phyloP scores from a whole-genome alignment of 1,140 invertebrate species.

The Oncopeltus fasciatus region DNA sequence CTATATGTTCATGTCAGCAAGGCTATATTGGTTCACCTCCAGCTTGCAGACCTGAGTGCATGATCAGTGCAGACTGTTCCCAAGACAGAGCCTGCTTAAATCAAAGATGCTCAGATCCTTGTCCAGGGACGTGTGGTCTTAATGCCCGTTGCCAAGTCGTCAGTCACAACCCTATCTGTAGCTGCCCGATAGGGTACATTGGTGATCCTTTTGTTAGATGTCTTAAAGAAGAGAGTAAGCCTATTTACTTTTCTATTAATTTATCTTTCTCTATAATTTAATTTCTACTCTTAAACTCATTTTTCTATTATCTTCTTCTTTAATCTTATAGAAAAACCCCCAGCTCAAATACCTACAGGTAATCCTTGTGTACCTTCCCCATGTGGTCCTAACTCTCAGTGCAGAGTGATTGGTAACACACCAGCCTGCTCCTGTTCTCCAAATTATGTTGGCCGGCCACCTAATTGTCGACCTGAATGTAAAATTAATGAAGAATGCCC shows the following conservation, averaged over 20 bases:
- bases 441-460: slow-evolving; percentile 61
- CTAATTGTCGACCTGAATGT: slow-evolving; percentile 69
- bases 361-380: slow-evolving; percentile 67
- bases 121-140: slow-evolving; percentile 49
- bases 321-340: slow-evolving; percentile 1
- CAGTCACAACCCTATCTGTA: slow-evolving; percentile 57
- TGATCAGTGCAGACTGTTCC: slow-evolving; percentile 53
- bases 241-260: neutral
- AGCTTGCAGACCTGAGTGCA: slow-evolving; percentile 60
- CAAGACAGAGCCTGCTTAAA: slow-evolving; percentile 50
- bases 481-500: slow-evolving; percentile 67
- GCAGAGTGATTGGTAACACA: slow-evolving; percentile 48
- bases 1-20: slow-evolving; percentile 59
- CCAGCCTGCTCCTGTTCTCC: slow-evolving; percentile 64
- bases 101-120: slow-evolving; percentile 54
- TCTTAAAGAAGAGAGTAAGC: slow-evolving; percentile 38
- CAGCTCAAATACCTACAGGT: slow-evolving; percentile 27
- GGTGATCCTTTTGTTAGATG: slow-evolving; percentile 68
- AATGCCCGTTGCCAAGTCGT: slow-evolving; percentile 57
- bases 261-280: neutral
- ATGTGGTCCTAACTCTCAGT: slow-evolving; percentile 66
- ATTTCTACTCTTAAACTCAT: neutral
- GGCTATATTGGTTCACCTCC: slow-evolving; percentile 56
- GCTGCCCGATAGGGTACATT: slow-evolving; percentile 49
- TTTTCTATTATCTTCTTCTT: slow-evolving; percentile 5